phyloP scores from a whole-genome alignment of 2,888 invertebrate species.

The Protonemura montana region DNA sequence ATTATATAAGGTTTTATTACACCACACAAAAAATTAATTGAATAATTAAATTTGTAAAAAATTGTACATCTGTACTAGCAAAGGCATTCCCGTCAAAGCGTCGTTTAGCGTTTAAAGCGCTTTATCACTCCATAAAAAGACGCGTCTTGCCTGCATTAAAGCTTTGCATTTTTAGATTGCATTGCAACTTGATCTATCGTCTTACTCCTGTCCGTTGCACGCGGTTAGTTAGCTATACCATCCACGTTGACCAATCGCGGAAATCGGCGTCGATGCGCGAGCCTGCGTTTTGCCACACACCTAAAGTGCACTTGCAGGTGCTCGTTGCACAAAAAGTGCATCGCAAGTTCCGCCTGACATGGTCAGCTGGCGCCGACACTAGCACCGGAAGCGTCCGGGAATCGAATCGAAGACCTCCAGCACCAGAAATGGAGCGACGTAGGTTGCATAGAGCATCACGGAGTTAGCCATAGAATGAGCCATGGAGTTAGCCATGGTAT shows the following conservation, averaged over 20 bases:
- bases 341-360: neutral
- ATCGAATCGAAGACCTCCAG: neutral
- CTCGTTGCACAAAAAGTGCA: neutral
- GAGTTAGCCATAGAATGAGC: no score
- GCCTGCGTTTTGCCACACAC: neutral
- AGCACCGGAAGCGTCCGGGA: neutral
- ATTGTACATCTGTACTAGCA: neutral
- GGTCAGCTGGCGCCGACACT: neutral
- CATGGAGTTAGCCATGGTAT: no score
- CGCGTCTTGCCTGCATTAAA: neutral
- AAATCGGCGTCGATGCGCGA: neutral
- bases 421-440: no score
- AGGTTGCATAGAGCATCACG: no score
- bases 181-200: no score
- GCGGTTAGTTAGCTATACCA: no score
- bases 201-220: no score
- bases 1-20: neutral
- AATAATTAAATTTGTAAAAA: constrained; percentile 17
- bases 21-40: constrained; percentile 17
- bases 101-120: neutral
- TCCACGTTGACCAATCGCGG: neutral
- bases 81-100: neutral
- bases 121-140: neutral
- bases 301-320: neutral
- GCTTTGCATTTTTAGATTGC: neutral